phyloP scores from a whole-genome alignment of 23 tunicate genomes.

The Aplidium turbinatum region DNA sequence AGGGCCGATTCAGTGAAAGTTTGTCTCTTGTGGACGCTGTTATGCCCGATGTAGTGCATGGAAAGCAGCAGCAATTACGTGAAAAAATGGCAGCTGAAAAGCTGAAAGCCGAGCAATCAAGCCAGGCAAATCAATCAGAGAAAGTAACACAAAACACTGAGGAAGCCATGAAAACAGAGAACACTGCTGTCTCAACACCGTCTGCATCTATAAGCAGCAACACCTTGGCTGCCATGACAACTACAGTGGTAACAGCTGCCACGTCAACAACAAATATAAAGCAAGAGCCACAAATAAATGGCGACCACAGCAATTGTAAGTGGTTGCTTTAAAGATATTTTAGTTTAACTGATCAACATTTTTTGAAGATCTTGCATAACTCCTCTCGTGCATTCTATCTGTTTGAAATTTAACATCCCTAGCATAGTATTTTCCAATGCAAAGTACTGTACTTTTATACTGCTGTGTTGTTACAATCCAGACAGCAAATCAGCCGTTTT shows the following conservation, averaged over 20 bases:
- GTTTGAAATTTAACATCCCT: too few relatives aligned
- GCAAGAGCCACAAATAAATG: constrained; percentile 86
- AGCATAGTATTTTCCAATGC: too few relatives aligned
- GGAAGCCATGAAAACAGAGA: constrained; percentile 29
- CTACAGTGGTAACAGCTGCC: constrained; percentile 79
- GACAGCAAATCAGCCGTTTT: too few relatives aligned
- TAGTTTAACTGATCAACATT: too few relatives aligned
- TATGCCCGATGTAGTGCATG: constrained; percentile 97
- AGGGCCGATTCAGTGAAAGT: constrained; percentile 87
- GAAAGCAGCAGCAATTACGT: constrained; percentile 77
- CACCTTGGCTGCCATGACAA: constrained; percentile 38
- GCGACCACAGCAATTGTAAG: constrained; percentile 58
- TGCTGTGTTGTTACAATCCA: too few relatives aligned
- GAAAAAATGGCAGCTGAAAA: constrained; percentile 83
- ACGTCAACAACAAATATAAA: constrained; percentile 75
- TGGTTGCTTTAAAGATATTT: too few relatives aligned
- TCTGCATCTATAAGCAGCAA: constrained; percentile 21
- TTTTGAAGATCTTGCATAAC: too few relatives aligned
- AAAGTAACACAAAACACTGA: constrained; percentile 39
- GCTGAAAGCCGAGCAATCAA: constrained; percentile 66
- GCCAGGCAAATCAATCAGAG: constrained; percentile 19
- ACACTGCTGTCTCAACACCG: not conserved
- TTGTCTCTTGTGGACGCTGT: constrained; percentile 94
- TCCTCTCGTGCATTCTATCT: too few relatives aligned
- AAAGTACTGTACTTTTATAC: too few relatives aligned